Evolutionary conservation across 2,797 vertebrate species (phyloP).

Genomic region (Etheostoma perlongum): DNA sequence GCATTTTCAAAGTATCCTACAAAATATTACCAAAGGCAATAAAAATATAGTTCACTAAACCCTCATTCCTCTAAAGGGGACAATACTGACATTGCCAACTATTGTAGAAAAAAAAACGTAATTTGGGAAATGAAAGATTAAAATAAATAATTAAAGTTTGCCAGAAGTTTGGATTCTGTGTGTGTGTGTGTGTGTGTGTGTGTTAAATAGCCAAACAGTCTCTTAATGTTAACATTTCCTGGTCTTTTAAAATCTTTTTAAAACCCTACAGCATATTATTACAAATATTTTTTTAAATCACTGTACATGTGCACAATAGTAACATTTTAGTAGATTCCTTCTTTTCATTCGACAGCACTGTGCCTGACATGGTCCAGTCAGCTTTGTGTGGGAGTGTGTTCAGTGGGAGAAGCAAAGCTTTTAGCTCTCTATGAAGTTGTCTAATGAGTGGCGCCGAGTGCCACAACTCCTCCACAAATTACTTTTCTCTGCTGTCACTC

Average conservation of each 20-base stretch:
- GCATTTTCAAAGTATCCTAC: too few relatives aligned
- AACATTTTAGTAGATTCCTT: background rate
- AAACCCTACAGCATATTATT: background rate
- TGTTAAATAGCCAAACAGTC: background rate
- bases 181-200: background rate
- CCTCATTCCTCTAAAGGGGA: background rate
- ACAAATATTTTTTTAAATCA: fast-evolving
- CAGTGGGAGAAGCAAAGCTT: slow-evolving; percentile 64
- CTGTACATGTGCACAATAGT: background rate
- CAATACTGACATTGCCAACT: background rate
- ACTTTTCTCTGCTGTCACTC: slow-evolving; percentile 55
- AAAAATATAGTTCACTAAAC: background rate
- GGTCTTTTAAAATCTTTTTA: background rate
- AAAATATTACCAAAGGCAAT: too few relatives aligned
- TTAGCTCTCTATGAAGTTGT: slow-evolving; percentile 77
- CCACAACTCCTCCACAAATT: slow-evolving; percentile 77
- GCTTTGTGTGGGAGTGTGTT: slow-evolving; percentile 65
- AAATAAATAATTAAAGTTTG: background rate
- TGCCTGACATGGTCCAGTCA: slow-evolving; percentile 54
- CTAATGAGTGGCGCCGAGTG: slow-evolving; percentile 75
- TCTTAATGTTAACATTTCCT: background rate
- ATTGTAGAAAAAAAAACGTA: background rate
- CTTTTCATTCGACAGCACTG: slow-evolving; percentile 10
- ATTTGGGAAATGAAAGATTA: background rate
- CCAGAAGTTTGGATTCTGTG: background rate